Conservation (phyloP, 2,797 vertebrate genomes). For the Cossypha caffra region DNA sequence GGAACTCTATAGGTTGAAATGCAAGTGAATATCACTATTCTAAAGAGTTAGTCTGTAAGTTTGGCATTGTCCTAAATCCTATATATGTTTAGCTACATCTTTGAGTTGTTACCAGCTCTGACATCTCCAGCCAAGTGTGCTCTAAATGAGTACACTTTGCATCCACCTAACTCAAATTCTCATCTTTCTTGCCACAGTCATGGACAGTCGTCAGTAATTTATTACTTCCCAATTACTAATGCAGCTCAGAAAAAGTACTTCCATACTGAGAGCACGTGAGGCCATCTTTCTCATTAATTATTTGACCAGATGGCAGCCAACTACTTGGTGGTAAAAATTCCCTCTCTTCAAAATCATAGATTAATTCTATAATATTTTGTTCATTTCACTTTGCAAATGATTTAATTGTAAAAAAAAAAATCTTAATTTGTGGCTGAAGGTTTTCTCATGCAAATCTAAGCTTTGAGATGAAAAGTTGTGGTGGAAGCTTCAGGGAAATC, state of each 20-base stretch:
- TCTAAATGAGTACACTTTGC: not conserved
- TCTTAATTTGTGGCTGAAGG: not conserved
- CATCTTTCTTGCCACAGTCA: not conserved
- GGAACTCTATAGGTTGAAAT: not conserved
- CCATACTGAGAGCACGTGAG: not conserved
- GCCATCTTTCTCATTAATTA: not conserved
- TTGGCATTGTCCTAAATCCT: not conserved
- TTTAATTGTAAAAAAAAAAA: not conserved
- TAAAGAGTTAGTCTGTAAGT: not conserved
- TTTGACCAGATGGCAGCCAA: not conserved
- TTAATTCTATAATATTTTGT: not conserved
- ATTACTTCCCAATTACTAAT: not conserved
- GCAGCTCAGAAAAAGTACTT: not conserved
- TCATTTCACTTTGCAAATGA: not conserved
- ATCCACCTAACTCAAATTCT: not conserved
- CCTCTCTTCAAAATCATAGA: not conserved
- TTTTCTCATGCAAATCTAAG: not conserved
- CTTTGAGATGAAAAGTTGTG: not conserved
- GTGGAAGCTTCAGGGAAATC: not conserved
- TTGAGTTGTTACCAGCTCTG: not conserved
- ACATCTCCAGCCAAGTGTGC: not conserved
- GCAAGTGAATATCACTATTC: not conserved
- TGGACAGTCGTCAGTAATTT: not conserved
- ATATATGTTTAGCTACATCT: not conserved
- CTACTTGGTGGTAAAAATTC: not conserved